Evolutionary conservation across 2,113 vertebrate species (phyloP).

Genomic region (Vulpes lagopus): DNA sequence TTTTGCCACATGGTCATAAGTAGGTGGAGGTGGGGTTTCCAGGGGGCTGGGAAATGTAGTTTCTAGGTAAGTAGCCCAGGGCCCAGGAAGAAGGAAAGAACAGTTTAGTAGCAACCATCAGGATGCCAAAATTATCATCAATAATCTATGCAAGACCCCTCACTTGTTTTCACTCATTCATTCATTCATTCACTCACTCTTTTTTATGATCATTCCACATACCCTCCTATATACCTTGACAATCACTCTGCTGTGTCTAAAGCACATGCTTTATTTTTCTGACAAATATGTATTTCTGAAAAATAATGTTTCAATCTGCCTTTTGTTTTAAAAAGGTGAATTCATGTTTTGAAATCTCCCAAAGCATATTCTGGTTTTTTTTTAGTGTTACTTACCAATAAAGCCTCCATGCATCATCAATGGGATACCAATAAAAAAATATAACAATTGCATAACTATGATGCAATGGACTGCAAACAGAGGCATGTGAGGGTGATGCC

Average conservation of each 20-base stretch:
- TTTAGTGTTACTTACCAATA: too few relatives aligned
- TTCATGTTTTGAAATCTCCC: too few relatives aligned
- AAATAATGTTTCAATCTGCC: too few relatives aligned
- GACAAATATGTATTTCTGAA: background rate
- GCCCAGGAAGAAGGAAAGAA: background rate
- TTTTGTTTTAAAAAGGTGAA: too few relatives aligned
- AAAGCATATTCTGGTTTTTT: too few relatives aligned
- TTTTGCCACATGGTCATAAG: background rate
- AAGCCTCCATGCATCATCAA: too few relatives aligned
- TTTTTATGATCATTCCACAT: background rate
- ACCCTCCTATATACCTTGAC: background rate
- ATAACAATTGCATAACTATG: too few relatives aligned
- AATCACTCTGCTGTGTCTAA: background rate
- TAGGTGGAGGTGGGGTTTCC: background rate
- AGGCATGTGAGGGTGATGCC: too few relatives aligned
- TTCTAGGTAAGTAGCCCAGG: background rate
- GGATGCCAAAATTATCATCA: background rate
- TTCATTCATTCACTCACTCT: background rate
- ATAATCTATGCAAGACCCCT: background rate
- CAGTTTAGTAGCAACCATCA: background rate
- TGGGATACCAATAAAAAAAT: too few relatives aligned
- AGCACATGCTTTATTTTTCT: background rate
- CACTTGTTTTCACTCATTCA: background rate
- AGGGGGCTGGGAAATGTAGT: background rate
- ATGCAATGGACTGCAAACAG: too few relatives aligned